A percentile compares a stretch with the other conserved stretches of the same genome.
Conservation (phyloP, 2,888 invertebrate genomes). For the Heliconius sara region DNA sequence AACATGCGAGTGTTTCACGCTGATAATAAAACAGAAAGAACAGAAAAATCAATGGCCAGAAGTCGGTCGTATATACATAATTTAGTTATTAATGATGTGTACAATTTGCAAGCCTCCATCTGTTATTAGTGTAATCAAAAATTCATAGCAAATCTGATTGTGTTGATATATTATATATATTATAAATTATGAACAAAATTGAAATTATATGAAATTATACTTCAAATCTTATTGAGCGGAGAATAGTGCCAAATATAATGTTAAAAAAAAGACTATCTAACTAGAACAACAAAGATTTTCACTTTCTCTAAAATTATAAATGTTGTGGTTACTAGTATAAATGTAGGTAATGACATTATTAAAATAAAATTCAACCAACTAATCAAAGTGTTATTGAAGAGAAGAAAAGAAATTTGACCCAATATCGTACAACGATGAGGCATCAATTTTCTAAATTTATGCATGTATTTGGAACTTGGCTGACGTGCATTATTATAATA, state of each 20-base stretch:
- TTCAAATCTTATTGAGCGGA: neutral
- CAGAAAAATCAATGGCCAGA: slow-evolving; percentile 33
- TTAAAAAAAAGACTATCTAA: neutral
- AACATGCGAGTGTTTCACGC: slow-evolving; percentile 50
- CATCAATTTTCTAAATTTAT: slow-evolving; percentile 38
- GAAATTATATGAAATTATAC: neutral
- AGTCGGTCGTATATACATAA: slow-evolving; percentile 19
- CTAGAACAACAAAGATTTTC: neutral
- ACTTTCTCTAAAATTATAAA: neutral
- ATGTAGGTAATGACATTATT: neutral
- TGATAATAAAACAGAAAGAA: slow-evolving; percentile 31
- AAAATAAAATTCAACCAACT: neutral
- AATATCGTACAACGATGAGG: slow-evolving; percentile 35
- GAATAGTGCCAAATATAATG: neutral
- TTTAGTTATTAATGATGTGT: slow-evolving; percentile 24
- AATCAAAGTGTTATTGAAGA: neutral
- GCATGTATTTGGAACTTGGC: slow-evolving; percentile 39
- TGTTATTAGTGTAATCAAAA: slow-evolving; percentile 4
- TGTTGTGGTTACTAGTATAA: neutral
- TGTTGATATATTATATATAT: neutral
- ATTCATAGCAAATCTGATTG: neutral
- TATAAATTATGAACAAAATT: neutral
- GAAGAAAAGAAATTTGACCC: slow-evolving; percentile 37
- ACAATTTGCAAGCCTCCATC: neutral
- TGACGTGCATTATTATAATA: slow-evolving; percentile 42